phyloP scores from a whole-genome alignment of 2,797 vertebrate genomes.

The Ciconia nigra region DNA sequence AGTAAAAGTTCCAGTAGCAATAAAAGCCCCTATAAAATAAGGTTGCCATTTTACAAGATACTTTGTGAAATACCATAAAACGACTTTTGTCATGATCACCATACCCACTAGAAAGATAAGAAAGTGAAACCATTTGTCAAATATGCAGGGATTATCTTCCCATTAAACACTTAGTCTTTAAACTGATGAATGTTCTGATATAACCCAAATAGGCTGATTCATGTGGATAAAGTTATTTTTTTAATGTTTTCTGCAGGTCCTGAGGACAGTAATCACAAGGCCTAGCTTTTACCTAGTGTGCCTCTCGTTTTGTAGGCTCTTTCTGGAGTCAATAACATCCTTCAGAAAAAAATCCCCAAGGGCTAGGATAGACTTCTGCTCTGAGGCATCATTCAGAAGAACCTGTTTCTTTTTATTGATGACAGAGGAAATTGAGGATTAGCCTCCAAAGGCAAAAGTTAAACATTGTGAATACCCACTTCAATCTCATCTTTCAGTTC shows the following conservation, averaged over 20 bases:
- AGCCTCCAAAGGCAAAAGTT: background rate
- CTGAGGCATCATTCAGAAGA: background rate
- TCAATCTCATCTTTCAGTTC: background rate
- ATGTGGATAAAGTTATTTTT: background rate
- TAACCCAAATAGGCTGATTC: background rate
- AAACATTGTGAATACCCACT: background rate
- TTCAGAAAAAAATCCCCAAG: background rate
- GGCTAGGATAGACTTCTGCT: background rate
- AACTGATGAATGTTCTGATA: background rate
- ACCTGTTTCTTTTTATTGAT: background rate
- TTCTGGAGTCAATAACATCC: background rate
- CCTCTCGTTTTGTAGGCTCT: background rate
- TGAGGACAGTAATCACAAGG: background rate
- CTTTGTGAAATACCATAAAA: slow-evolving; percentile 23
- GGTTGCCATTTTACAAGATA: slow-evolving; percentile 34
- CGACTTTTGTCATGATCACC: background rate
- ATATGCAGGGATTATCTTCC: background rate
- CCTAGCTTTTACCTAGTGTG: background rate
- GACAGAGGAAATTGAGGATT: background rate
- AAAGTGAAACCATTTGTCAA: slow-evolving; percentile 15
- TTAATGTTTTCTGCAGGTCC: background rate
- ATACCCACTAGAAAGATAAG: background rate
- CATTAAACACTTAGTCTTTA: background rate
- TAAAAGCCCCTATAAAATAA: slow-evolving; percentile 38
- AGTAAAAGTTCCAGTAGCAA: slow-evolving; percentile 37